Base-by-base conservation (phyloP, 2,113 vertebrate genomes). In the Tonatia bakeri region DNA sequence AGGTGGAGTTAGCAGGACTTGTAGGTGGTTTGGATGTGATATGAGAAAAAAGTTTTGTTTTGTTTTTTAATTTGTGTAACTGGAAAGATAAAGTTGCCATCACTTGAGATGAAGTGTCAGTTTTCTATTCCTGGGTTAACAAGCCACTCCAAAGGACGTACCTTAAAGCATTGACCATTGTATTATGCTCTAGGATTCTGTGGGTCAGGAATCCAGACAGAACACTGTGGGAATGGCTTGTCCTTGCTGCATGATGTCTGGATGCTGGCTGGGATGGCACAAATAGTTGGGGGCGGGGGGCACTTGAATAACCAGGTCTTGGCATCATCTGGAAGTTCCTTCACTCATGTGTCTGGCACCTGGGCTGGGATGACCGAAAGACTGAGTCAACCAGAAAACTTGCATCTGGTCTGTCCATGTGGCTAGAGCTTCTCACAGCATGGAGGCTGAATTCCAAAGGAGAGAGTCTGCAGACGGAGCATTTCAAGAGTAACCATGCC, bases 111-210 rank as follows among this genome's bases (percentile, higher is more conserved):
- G 17, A 17, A 54, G 4, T 56, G 7, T 65, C 28, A 10, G 16
- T 85, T 50, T 89, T 70, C 36, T 89, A 72, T 40, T 84, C 38
- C 20, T 85, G 16, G 54, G 47, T 65, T 84, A 79, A 69, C 17
- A 76, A 82, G 64, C 31, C 36, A 20, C 36, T 81, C n/a, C 26
- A 33, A 75, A 82, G 15, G 40, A 59, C 14, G 33, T n/a, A 67
- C 11, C 38, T 72, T 14, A 72, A 72, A 40, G 13, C 12, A 43
- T 26, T 5, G 43, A 50, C n/a, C 8, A 36, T 59, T 84, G 82
- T n/a, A n/a, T 61, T 84, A 50, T 43, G 16, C 33, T 56, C 24
- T 73, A 85, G 38, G 19, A 86, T 31, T 79, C 36, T 64, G 4
- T 72, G 45, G 20, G 45, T 47, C 13, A 38, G 54, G 11, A 86